phyloP scores from a whole-genome alignment of 2,888 invertebrate genomes.

The Macrophya alboannulata region DNA sequence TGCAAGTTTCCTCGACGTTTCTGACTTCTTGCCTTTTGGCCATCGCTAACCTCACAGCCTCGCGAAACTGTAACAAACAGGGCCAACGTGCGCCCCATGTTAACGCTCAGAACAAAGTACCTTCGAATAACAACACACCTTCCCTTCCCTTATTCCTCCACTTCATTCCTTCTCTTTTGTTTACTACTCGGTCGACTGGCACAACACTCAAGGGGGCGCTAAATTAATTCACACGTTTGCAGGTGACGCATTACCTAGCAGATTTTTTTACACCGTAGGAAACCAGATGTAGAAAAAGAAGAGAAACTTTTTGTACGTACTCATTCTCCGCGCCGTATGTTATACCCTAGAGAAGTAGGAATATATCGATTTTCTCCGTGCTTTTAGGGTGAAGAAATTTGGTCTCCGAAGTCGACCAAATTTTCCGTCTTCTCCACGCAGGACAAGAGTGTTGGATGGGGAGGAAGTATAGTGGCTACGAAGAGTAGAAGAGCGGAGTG shows the following conservation, averaged over 20 bases:
- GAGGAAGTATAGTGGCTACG: neutral
- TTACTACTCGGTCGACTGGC: constrained; percentile 24
- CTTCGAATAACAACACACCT: constrained; percentile 36
- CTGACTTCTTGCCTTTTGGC: constrained; percentile 12
- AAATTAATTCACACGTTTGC: constrained; percentile 66
- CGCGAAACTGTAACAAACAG: constrained; percentile 56
- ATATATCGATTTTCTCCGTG: neutral
- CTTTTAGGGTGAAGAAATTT: neutral
- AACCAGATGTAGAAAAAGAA: constrained; percentile 1
- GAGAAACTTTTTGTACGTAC: neutral
- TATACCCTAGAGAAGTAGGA: neutral
- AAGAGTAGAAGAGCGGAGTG: constrained; percentile 36
- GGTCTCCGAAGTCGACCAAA: neutral
- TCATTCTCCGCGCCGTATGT: neutral
- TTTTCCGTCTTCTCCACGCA: neutral
- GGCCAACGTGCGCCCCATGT: constrained; percentile 48
- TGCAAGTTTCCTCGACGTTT: constrained; percentile 17
- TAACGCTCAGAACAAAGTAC: constrained; percentile 39
- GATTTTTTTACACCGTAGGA: neutral
- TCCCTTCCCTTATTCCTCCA: constrained; percentile 43
- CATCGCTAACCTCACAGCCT: neutral
- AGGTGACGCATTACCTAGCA: constrained; percentile 56
- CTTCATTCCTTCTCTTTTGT: constrained; percentile 38
- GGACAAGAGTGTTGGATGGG: neutral
- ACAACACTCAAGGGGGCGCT: constrained; percentile 52